Conservation (phyloP, 2,797 vertebrate species). For the Sparidentex hasta region DNA sequence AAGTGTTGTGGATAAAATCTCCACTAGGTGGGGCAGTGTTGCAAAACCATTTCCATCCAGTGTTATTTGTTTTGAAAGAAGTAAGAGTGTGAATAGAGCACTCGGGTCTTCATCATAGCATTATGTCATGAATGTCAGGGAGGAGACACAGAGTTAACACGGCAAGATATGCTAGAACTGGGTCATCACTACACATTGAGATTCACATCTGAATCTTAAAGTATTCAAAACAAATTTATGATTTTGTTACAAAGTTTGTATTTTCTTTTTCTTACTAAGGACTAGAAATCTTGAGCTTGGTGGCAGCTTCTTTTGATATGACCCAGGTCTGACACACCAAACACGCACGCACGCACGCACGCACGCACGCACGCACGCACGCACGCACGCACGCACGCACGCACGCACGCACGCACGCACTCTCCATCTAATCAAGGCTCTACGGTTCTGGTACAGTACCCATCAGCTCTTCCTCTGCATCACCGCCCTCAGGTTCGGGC, state of each 20-base stretch:
- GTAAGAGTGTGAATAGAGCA: constrained; percentile 38
- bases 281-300: neutral
- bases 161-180: constrained; percentile 72
- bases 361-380: constrained; percentile 53
- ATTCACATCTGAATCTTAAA: neutral
- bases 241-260: neutral
- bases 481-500: constrained; percentile 87
- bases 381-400: constrained; percentile 53
- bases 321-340: constrained; percentile 75
- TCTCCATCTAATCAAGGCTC: constrained; percentile 56
- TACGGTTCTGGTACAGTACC: constrained; percentile 89
- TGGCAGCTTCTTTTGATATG: constrained; percentile 31
- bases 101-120: constrained; percentile 63
- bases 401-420: constrained; percentile 57
- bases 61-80: neutral
- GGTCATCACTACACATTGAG: constrained; percentile 42
- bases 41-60: neutral
- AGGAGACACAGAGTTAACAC: constrained; percentile 50
- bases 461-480: constrained; percentile 89
- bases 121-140: constrained; percentile 34
- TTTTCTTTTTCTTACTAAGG: neutral
- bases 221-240: neutral
- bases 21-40: constrained; percentile 61
- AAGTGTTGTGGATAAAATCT: constrained; percentile 12
- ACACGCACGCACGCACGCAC: no score